Conservation (phyloP, 2,113 vertebrate genomes). For the Bucco capensis region DNA sequence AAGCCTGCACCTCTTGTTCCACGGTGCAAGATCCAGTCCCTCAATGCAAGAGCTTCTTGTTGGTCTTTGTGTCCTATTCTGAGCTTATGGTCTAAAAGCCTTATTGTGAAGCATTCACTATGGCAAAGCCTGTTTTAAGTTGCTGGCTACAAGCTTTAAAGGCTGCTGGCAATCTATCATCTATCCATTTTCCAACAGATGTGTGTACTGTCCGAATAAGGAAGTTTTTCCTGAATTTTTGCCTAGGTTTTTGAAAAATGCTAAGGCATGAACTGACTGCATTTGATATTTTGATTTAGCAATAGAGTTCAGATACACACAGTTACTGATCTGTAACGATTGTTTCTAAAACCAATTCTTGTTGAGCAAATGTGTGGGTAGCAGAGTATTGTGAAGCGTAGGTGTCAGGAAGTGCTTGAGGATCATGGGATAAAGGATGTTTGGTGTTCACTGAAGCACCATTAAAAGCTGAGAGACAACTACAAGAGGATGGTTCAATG, state of each 20-base stretch:
- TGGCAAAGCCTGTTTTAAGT: background rate
- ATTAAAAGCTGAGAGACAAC: background rate
- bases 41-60: background rate
- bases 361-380: background rate
- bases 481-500: background rate
- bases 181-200: background rate
- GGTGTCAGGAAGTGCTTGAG: conserved; percentile 9
- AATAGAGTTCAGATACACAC: background rate
- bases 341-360: background rate
- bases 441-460: background rate
- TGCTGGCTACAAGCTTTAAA: background rate
- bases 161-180: background rate
- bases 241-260: background rate
- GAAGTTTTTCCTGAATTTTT: background rate
- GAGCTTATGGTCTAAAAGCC: background rate
- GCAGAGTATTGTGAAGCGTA: background rate
- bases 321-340: background rate
- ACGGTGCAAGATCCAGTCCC: background rate
- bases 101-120: background rate
- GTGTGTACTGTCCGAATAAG: background rate
- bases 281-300: background rate
- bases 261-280: background rate
- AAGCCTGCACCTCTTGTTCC: background rate
- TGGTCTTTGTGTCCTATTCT: background rate
- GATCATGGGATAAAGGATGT: background rate